Evolutionary conservation across 2,797 vertebrate genomes (phyloP).

Genomic region (Hapalemur alaotrensis): DNA sequence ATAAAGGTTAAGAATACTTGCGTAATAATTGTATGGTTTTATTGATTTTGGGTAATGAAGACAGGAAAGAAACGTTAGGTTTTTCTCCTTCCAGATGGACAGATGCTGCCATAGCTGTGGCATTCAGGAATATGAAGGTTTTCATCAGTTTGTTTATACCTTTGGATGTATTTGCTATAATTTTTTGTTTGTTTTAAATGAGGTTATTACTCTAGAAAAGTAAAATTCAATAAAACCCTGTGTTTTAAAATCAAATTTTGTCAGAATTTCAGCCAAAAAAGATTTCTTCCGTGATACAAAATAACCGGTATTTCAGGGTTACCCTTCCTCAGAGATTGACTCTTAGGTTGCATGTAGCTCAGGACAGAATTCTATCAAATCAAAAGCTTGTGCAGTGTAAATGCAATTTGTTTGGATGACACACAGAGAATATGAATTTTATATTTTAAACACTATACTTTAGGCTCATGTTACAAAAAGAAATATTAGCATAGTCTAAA

Average conservation of each 20-base stretch:
- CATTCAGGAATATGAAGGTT: not conserved
- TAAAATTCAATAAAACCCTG: not conserved
- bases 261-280: not conserved
- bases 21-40: slow-evolving; percentile 45
- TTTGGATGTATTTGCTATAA: not conserved
- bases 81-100: not conserved
- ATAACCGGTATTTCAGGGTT: not conserved
- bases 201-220: not conserved
- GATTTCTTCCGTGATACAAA: not conserved
- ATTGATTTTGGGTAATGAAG: slow-evolving; percentile 29
- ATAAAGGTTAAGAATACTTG: slow-evolving; percentile 56
- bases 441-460: not conserved
- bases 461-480: not conserved
- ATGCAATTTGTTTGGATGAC: not conserved
- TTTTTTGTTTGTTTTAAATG: slow-evolving; percentile 33
- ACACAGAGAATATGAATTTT: not conserved
- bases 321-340: not conserved
- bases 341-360: not conserved
- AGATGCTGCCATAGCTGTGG: not conserved
- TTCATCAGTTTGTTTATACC: slow-evolving; percentile 9
- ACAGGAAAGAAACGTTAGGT: not conserved
- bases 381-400: not conserved
- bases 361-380: not conserved
- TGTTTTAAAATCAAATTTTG: slow-evolving; percentile 43
- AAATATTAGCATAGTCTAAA: not conserved